Base-by-base conservation (phyloP, 1,140 invertebrate species). In the Fopius arisanus region DNA sequence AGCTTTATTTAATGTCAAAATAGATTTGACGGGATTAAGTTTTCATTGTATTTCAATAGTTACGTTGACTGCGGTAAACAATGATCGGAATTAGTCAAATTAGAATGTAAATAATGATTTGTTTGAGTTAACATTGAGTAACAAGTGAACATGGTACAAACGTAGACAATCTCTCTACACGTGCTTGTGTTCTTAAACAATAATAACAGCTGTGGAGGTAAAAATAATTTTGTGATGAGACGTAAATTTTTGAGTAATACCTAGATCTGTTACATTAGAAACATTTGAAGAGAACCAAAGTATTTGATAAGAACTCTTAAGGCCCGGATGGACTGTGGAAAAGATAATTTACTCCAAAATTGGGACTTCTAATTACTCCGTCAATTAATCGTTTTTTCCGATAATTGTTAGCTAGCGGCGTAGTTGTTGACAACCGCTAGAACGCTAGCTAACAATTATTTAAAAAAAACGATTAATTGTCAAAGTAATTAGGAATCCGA, bases 1-100 rank as follows among this genome's bases (percentile, higher is more conserved):
- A 76, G 75, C 75, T 76, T 76, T 76, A 76, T 73, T 76, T 73
- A 71, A 71, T 23, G 41, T 51, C 73, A 76, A 43, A 21, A 33
- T 40, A 31, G 41, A 51, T 67, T 23, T 23, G 19, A 19, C 43
- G 16, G 16, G 43, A 69, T 54, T 69, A 51, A 29, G 43, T 51
- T 21, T 40, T 40, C 3, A 41, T 26, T 12, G n/a, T n/a, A n/a
- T n/a, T 69, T 41, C 26, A 12, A 28, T 66, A 66, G 16, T 31
- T 63, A 12, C 48, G 54, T 59, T 28, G 19, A 59, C 54, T 59
- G 54, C 54, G 54, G 26, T 59, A 23, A 14, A 21, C 2, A 51
- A 59, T 2, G 26, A 59, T 59, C 54, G 10, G 26, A 59, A 59
- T 33, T 66, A 37, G 7, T 37, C 63, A 66, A 16, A 3, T 66